Percentiles rank a stretch among this genome's conserved stretches.
These are phyloP conservation scores for Leptinotarsa rubiginosa DNA, from an alignment of 2,888 invertebrate genomes.

Conservation along the genomic window DNA sequence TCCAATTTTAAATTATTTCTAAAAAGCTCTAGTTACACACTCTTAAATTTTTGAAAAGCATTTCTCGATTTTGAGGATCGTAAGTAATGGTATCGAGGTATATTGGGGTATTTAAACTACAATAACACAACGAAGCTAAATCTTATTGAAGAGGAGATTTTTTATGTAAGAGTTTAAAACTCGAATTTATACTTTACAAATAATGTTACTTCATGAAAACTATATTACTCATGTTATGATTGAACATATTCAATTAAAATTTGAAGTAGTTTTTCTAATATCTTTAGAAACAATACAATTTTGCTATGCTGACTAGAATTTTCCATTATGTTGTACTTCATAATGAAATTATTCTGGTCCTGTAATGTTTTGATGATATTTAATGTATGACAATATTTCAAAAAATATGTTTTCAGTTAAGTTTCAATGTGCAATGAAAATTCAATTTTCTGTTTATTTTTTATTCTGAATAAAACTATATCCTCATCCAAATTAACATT, in stretches of 20 bases:
- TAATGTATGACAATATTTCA: slow-evolving; percentile 9
- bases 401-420: slow-evolving; percentile 8
- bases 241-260: slow-evolving; percentile 1
- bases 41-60: slow-evolving; percentile 52
- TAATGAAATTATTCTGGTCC: slow-evolving; percentile 48
- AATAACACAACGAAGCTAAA: neutral
- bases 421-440: slow-evolving; percentile 27
- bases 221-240: slow-evolving; percentile 4
- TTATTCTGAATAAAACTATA: slow-evolving; percentile 25
- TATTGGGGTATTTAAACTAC: neutral
- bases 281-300: slow-evolving; percentile 34
- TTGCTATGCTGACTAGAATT: slow-evolving; percentile 42
- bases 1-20: slow-evolving; percentile 9
- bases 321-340: slow-evolving; percentile 49
- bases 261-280: slow-evolving; percentile 37
- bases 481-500: neutral
- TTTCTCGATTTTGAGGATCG: neutral
- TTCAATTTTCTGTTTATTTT: slow-evolving; percentile 7
- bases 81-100: neutral
- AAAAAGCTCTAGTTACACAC: slow-evolving; percentile 25
- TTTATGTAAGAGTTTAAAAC: slow-evolving; percentile 22
- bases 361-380: slow-evolving; percentile 24
- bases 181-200: neutral
- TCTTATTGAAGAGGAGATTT: neutral
- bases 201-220: neutral